Percentiles rank a stretch among this genome's conserved stretches.
Conservation (phyloP, 2,113 vertebrate genomes). For the Apteryx mantelli region DNA sequence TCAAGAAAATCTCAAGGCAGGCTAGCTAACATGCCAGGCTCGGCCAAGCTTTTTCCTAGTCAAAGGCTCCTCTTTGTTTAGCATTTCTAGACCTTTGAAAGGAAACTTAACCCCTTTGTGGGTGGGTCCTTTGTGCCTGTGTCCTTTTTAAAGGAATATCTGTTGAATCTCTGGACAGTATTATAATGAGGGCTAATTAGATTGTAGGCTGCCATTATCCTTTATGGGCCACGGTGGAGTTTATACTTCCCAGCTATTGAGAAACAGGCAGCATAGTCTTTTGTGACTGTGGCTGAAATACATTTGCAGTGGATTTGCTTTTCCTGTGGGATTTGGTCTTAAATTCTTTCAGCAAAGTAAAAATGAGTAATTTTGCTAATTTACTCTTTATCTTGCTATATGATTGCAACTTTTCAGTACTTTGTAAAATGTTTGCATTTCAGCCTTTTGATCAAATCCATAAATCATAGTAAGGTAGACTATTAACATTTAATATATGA, state of each 20-base stretch:
- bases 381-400: neutral
- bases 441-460: neutral
- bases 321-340: neutral
- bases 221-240: neutral
- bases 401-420: neutral
- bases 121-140: neutral
- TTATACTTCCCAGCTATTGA: neutral
- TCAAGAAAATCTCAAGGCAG: neutral
- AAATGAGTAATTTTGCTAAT: neutral
- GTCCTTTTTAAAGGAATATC: neutral
- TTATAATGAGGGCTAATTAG: slow-evolving; percentile 8
- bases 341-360: neutral
- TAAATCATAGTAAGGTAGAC: neutral
- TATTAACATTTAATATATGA: neutral
- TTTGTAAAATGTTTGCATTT: neutral
- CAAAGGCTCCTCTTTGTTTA: neutral
- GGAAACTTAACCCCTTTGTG: neutral
- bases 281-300: neutral
- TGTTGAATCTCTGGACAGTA: neutral
- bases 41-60: neutral
- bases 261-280: neutral
- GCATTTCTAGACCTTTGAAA: neutral
- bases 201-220: neutral
- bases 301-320: neutral
- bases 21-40: neutral